Conservation (phyloP, 2,113 vertebrate species). For the Petrocephalus zakoni region DNA sequence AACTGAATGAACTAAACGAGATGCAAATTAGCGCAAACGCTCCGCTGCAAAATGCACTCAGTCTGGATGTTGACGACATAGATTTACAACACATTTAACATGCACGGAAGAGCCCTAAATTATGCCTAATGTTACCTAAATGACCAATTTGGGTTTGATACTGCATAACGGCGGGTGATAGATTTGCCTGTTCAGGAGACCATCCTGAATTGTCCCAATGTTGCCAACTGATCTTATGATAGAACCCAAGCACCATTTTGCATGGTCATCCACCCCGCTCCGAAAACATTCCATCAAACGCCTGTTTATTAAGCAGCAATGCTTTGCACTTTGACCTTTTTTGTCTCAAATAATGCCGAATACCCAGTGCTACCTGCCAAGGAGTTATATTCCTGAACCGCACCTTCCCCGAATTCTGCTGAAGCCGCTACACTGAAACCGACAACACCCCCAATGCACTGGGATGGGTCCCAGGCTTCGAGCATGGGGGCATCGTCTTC, state of each 20-base stretch:
- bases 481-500: constrained; percentile 28
- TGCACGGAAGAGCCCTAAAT: background rate
- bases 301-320: background rate
- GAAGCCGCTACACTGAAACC: background rate
- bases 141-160: constrained; percentile 2
- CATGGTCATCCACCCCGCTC: background rate
- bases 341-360: background rate
- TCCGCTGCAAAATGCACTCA: background rate
- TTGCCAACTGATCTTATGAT: background rate
- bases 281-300: background rate
- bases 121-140: constrained; percentile 14
- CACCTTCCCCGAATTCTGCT: background rate
- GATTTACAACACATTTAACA: constrained; percentile 13
- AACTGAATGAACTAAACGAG: constrained; percentile 7
- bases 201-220: background rate
- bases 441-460: background rate
- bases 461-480: constrained; percentile 28
- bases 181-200: background rate
- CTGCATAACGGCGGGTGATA: background rate
- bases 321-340: background rate
- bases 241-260: background rate
- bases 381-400: background rate
- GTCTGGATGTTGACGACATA: background rate
- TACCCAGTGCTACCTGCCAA: background rate
- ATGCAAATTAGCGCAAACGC: constrained; percentile 7